phyloP scores from a whole-genome alignment of 2,113 vertebrate genomes.

The Gymnarchus niloticus region DNA sequence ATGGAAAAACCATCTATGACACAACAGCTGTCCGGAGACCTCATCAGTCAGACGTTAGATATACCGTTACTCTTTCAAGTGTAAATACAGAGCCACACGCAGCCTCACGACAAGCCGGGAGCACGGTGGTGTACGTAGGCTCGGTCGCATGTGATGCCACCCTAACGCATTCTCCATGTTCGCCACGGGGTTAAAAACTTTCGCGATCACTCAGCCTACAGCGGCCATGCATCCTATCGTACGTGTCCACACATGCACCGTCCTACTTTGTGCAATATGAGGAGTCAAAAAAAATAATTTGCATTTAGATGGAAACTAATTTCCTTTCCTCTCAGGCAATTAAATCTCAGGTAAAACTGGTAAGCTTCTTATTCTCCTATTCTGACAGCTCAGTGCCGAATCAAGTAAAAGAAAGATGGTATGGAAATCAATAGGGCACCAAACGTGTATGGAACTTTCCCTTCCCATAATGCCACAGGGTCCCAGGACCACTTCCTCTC shows the following conservation, averaged over 20 bases:
- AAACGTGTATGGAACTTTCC: neutral
- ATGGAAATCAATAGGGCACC: neutral
- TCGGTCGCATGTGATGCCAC: neutral
- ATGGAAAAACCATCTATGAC: neutral
- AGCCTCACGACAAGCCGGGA: neutral
- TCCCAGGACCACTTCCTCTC: no score
- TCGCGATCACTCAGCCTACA: neutral
- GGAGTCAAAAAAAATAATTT: slow-evolving; percentile 36
- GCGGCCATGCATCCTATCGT: neutral
- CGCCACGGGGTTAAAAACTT: neutral
- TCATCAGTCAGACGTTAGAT: neutral
- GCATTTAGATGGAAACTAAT: slow-evolving; percentile 55
- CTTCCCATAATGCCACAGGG: neutral
- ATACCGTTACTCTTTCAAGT: neutral
- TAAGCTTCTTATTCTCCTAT: slow-evolving; percentile 18
- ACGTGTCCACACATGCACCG: slow-evolving; percentile 12
- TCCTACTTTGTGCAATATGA: slow-evolving; percentile 19
- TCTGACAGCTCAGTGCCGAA: slow-evolving; percentile 28
- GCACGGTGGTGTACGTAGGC: neutral
- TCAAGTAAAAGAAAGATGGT: slow-evolving; percentile 19
- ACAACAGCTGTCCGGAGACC: neutral
- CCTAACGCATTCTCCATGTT: neutral
- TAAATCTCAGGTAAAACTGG: slow-evolving; percentile 38
- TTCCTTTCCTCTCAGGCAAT: slow-evolving; percentile 39
- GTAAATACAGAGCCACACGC: slow-evolving; percentile 2